Evolutionary conservation across 2,797 vertebrate species (phyloP).

Genomic region (Pseudochaenichthys georgianus): DNA sequence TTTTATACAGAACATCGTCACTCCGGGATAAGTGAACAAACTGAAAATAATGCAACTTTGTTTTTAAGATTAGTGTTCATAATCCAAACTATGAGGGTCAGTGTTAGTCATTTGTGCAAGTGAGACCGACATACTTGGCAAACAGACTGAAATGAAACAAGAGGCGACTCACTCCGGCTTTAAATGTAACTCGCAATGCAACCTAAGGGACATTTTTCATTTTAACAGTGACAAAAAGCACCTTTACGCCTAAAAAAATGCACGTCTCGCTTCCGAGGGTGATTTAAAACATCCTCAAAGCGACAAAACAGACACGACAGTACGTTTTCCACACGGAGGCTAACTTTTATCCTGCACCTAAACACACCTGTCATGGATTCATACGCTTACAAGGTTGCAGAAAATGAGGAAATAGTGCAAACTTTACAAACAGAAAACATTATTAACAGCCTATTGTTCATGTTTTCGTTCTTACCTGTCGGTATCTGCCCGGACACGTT

Average conservation of each 20-base stretch:
- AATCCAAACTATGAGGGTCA: neutral
- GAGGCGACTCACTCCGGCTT: neutral
- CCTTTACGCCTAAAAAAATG: neutral
- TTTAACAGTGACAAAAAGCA: neutral
- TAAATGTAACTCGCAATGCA: neutral
- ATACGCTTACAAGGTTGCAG: neutral
- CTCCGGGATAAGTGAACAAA: neutral
- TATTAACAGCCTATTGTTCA: neutral
- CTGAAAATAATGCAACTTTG: conserved; percentile 19
- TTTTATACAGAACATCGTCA: neutral
- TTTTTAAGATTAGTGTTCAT: neutral
- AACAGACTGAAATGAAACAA: conserved; percentile 34
- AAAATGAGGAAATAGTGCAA: neutral
- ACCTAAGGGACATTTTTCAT: neutral
- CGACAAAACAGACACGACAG: neutral
- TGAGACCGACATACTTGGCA: conserved; percentile 19
- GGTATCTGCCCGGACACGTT: conserved; percentile 64
- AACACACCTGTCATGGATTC: conserved; percentile 68
- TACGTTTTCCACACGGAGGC: conserved; percentile 13
- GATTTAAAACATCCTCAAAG: neutral
- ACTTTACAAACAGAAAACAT: conserved; percentile 25
- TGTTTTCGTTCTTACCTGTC: conserved; percentile 68
- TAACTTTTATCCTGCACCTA: conserved; percentile 63
- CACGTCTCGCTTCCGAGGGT: neutral
- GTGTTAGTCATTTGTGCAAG: neutral